Percentiles rank a stretch among this genome's conserved stretches.
phyloP scores from a whole-genome alignment of 1,140 invertebrate species.

The Limonius californicus region DNA sequence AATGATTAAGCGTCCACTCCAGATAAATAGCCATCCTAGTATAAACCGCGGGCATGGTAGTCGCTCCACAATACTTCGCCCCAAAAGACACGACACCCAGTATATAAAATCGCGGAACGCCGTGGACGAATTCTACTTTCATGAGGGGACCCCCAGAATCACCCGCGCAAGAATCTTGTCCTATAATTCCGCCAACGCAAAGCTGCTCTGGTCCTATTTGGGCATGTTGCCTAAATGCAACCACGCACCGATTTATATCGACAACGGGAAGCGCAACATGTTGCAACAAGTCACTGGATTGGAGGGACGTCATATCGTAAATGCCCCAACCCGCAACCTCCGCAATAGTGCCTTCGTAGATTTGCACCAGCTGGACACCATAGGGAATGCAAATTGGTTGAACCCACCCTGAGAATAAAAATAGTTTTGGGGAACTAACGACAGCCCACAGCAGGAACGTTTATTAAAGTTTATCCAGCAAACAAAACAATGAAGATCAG shows the following conservation, averaged over 20 bases:
- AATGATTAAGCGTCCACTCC: slow-evolving; percentile 53
- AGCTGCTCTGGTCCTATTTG: slow-evolving; percentile 45
- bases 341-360: slow-evolving; percentile 46
- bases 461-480: too few species aligned
- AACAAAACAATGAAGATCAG: too few species aligned
- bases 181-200: slow-evolving; percentile 60
- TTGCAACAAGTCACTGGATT: slow-evolving; percentile 41
- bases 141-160: slow-evolving; percentile 75
- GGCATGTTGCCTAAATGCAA: slow-evolving; percentile 29
- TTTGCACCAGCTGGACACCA: slow-evolving; percentile 37
- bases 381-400: slow-evolving; percentile 53
- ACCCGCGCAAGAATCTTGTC: slow-evolving; percentile 62
- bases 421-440: too few species aligned
- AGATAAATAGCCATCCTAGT: slow-evolving; percentile 52
- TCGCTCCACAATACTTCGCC: slow-evolving; percentile 53
- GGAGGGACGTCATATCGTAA: slow-evolving; percentile 22
- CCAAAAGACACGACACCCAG: slow-evolving; percentile 69
- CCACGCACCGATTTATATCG: slow-evolving; percentile 44
- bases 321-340: slow-evolving; percentile 58
- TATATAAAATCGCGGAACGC: slow-evolving; percentile 51
- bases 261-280: slow-evolving; percentile 50
- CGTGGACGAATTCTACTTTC: slow-evolving; percentile 41
- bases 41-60: slow-evolving; percentile 53
- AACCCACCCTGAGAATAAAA: slow-evolving; percentile 40
- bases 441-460: too few species aligned